These are phyloP conservation scores for Microplitis manilae DNA, from an alignment of 2,888 invertebrate species.

Conservation along the genomic window DNA sequence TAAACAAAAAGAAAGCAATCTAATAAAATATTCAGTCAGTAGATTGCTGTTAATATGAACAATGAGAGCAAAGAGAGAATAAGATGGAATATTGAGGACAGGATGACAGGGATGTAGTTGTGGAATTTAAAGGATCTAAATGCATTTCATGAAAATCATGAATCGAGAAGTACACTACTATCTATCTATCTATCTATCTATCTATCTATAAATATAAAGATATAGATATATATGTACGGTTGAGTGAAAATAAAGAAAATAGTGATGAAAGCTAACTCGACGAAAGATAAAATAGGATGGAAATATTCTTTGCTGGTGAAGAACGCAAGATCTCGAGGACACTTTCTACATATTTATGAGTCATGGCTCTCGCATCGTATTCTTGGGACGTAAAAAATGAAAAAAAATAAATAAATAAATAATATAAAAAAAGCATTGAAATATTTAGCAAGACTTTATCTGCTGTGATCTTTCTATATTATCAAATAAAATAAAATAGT, in stretches of 20 bases:
- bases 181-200: conserved; percentile 23
- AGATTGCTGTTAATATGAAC: neutral
- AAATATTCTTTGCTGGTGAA: too few species aligned
- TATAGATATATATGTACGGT: too few species aligned
- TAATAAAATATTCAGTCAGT: too few species aligned
- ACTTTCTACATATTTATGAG: conserved; percentile 54
- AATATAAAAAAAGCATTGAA: neutral
- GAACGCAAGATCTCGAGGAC: conserved; percentile 39
- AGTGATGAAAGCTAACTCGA: neutral
- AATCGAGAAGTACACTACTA: conserved; percentile 37
- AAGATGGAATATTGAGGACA: conserved; percentile 20
- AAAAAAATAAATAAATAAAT: neutral
- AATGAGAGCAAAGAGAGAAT: neutral
- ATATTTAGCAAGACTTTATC: neutral
- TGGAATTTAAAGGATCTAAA: conserved; percentile 39
- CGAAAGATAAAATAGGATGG: conserved; percentile 23
- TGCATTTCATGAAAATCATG: conserved; percentile 45
- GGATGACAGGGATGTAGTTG: neutral
- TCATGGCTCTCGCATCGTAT: conserved; percentile 44
- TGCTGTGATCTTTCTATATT: too few species aligned
- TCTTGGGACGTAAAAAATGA: conserved; percentile 36
- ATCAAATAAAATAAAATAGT: too few species aligned
- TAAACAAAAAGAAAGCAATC: too few species aligned
- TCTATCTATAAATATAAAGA: conserved; percentile 16
- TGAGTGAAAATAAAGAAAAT: conserved; percentile 14